These are phyloP conservation scores for Ophion ventricosus DNA, from an alignment of 2,888 invertebrate species.

Conservation along the genomic window DNA sequence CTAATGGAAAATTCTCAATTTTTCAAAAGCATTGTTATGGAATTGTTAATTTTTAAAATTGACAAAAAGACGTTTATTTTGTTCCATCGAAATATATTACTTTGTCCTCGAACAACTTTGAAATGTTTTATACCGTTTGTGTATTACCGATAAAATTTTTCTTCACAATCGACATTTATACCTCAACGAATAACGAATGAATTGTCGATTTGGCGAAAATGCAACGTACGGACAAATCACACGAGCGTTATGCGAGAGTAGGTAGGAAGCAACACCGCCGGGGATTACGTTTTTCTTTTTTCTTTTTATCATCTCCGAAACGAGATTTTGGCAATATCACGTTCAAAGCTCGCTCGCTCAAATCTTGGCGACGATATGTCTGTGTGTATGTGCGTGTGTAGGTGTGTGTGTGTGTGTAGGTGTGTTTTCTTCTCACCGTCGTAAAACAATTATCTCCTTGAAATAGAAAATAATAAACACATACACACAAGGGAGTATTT, in stretches of 20 bases:
- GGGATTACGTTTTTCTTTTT: slow-evolving; percentile 3
- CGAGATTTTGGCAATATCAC: background rate
- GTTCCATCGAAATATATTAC: background rate
- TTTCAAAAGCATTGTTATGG: background rate
- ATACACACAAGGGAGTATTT: slow-evolving; percentile 70
- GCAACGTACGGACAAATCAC: slow-evolving; percentile 53
- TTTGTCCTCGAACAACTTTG: background rate
- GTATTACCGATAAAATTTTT: background rate
- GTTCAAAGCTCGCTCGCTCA: slow-evolving; percentile 49
- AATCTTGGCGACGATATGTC: slow-evolving; percentile 1
- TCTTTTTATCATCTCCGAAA: background rate
- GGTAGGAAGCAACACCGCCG: slow-evolving; percentile 50
- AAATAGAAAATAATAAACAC: slow-evolving; percentile 65
- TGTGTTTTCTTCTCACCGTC: slow-evolving; percentile 1
- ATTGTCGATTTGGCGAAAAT: slow-evolving; percentile 27
- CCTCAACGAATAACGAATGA: slow-evolving; percentile 2
- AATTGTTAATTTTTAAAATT: slow-evolving; percentile 1
- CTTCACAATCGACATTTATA: background rate
- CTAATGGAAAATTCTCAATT: background rate
- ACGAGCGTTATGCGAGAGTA: slow-evolving; percentile 54
- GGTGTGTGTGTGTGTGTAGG: no score
- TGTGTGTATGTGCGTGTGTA: no score
- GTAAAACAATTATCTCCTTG: slow-evolving; percentile 37
- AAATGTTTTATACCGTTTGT: background rate
- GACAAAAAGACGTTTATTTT: background rate